These are phyloP conservation scores for Rhynchonycteris naso DNA, from an alignment of 2,797 vertebrate genomes.

Conservation along the genomic window DNA sequence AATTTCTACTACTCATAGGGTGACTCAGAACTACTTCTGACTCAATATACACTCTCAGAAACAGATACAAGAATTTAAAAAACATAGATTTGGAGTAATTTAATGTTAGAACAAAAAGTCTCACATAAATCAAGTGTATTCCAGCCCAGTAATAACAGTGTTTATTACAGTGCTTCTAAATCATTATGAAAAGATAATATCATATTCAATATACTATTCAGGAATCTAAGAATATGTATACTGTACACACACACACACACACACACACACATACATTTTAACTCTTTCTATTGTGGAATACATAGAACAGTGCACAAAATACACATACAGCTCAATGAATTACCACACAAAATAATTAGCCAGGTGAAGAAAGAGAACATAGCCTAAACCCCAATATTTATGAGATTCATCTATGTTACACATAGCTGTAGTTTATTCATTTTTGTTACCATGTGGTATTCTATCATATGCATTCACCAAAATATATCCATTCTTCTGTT, in stretches of 20 bases:
- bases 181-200: conserved; percentile 46
- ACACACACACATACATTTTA: not conserved
- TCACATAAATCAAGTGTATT: conserved; percentile 26
- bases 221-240: not conserved
- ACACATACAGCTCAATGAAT: not conserved
- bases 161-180: conserved; percentile 13
- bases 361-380: not conserved
- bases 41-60: conserved; percentile 23
- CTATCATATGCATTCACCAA: not conserved
- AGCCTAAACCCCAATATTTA: not conserved
- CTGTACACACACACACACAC: not conserved
- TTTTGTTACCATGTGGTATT: not conserved
- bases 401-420: not conserved
- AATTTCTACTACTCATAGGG: not conserved
- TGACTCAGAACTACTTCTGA: conserved; percentile 21
- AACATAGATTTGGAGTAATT: conserved; percentile 22
- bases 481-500: conserved; percentile 33
- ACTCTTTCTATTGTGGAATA: conserved; percentile 10
- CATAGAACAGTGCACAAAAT: not conserved
- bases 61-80: conserved; percentile 24
- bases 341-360: not conserved
- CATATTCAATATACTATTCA: not conserved
- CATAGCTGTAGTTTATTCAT: not conserved
- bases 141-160: not conserved
- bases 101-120: conserved; percentile 6